phyloP scores from a whole-genome alignment of 2,797 vertebrate species.

The Parotocinclus haroldoi region DNA sequence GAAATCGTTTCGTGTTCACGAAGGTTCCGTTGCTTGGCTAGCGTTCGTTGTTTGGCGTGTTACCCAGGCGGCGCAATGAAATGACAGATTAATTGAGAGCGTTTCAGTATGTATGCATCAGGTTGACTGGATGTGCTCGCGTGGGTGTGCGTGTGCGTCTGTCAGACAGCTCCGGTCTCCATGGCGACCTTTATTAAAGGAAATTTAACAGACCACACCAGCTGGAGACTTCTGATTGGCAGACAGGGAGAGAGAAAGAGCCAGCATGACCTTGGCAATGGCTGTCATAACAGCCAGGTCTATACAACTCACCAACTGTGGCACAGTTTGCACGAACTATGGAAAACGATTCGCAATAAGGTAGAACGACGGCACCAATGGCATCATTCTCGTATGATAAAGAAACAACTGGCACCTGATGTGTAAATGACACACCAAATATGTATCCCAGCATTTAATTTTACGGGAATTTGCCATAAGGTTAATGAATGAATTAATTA shows the following conservation, averaged over 20 bases:
- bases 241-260: slow-evolving; percentile 54
- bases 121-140: slow-evolving; percentile 45
- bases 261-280: slow-evolving; percentile 67
- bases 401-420: no score
- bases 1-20: no score
- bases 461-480: no score
- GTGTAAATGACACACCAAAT: no score
- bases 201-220: slow-evolving; percentile 65
- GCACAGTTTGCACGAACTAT: background rate
- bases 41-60: background rate
- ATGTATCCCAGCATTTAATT: no score
- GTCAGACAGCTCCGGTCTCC: slow-evolving; percentile 65
- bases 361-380: no score
- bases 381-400: no score
- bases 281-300: slow-evolving; percentile 69
- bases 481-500: no score
- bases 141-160: slow-evolving; percentile 40
- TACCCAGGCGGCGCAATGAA: background rate
- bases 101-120: slow-evolving; percentile 41
- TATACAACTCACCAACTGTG: slow-evolving; percentile 25
- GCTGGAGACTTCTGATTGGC: slow-evolving; percentile 71
- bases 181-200: slow-evolving; percentile 75
- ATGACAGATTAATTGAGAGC: slow-evolving; percentile 8
- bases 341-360: no score
- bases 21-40: no score